Percentiles rank a stretch among this genome's conserved stretches.
These are phyloP conservation scores for Labeo calbasu DNA, from an alignment of 2,797 vertebrate genomes.

Conservation along the genomic window DNA sequence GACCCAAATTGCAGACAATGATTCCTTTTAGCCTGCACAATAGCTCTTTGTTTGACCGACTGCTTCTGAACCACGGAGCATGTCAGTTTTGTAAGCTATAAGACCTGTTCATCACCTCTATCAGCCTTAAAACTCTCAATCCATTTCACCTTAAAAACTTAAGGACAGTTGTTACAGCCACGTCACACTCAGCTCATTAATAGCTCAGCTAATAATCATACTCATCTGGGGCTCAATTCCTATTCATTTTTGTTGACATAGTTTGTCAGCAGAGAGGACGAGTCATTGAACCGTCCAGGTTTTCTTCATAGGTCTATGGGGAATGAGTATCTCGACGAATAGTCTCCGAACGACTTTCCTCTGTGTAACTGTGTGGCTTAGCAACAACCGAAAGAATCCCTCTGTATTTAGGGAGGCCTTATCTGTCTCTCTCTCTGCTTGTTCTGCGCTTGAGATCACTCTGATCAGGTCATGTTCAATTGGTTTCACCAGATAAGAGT, in stretches of 20 bases:
- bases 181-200: not conserved
- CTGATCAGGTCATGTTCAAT: slow-evolving; percentile 42
- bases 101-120: slow-evolving; percentile 2
- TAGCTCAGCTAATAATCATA: not conserved
- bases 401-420: not conserved
- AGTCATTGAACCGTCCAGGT: not conserved
- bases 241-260: not conserved
- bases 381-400: slow-evolving; percentile 33
- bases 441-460: slow-evolving; percentile 6
- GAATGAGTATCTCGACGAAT: not conserved
- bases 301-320: not conserved
- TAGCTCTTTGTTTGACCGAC: not conserved
- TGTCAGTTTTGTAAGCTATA: slow-evolving; percentile 26
- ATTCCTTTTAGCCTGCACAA: slow-evolving; percentile 22
- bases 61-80: slow-evolving; percentile 1
- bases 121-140: not conserved
- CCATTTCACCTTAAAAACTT: not conserved
- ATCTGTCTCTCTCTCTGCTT: slow-evolving; percentile 20
- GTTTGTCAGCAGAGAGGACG: not conserved
- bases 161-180: not conserved
- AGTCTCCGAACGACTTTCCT: not conserved
- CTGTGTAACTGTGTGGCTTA: slow-evolving; percentile 20
- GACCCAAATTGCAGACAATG: slow-evolving; percentile 36
- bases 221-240: not conserved
- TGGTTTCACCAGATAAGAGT: slow-evolving; percentile 44